Conservation (phyloP, 2,888 invertebrate genomes). For the Phasia obesa region DNA sequence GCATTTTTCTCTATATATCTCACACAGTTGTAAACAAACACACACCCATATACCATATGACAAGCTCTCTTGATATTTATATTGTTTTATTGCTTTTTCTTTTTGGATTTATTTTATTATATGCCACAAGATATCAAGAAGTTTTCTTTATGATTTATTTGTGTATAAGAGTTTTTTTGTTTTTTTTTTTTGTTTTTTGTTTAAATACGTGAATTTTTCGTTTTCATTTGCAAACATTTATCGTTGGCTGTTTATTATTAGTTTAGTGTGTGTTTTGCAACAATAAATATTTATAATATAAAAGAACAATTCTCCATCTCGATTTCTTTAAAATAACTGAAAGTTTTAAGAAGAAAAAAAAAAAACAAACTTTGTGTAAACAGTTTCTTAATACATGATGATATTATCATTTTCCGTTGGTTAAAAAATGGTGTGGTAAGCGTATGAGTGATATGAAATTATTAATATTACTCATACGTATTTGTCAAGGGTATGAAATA, state of each 20-base stretch:
- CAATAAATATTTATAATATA: constrained; percentile 41
- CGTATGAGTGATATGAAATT: constrained; percentile 31
- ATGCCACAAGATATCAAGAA: constrained; percentile 38
- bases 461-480: constrained; percentile 38
- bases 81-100: neutral
- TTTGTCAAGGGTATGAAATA: neutral
- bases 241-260: constrained; percentile 5
- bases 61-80: constrained; percentile 9
- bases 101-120: constrained; percentile 38
- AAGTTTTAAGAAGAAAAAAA: neutral
- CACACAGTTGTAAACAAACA: neutral
- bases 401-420: constrained; percentile 28
- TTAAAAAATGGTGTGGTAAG: neutral
- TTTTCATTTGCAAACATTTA: no score
- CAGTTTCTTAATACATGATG: constrained; percentile 35
- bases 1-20: neutral
- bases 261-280: constrained; percentile 26
- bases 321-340: neutral
- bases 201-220: constrained; percentile 54
- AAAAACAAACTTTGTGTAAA: constrained; percentile 1
- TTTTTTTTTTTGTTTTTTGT: constrained; percentile 13
- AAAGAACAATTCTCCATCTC: constrained; percentile 28
- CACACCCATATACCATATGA: neutral
- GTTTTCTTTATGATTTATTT: constrained; percentile 63
- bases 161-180: constrained; percentile 3